Base-by-base conservation (phyloP, 2,888 invertebrate species). In the Eristalis pertinax region DNA sequence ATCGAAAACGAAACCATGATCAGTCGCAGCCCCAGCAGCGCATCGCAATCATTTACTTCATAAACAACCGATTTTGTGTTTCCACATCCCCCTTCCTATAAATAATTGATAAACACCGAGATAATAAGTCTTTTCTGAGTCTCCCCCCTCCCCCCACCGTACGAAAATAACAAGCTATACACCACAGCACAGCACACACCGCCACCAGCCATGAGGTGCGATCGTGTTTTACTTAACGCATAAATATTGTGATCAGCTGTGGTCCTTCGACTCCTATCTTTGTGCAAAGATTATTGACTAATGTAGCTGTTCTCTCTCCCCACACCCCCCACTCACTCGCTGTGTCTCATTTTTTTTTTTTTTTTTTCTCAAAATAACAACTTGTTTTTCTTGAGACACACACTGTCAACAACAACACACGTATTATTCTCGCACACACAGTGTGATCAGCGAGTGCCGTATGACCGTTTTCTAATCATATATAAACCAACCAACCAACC, bases 151-250 rank as follows among this genome's bases (percentile, higher is more conserved):
- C n/a, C n/a, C n/a, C n/a, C 19, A 19, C 60, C n/a, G 50, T 50
- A 15, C 5, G 32, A 80, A 70, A 75, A 69, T 26, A 81, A 65
- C 64, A 50, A 73, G 22, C 26, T n/a, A 19, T 1, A 4, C 7
- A 4, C 32, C 8, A 1, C 32, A 8, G 1, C 32, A 32, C 7
- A n/a, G 5, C 15, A 13, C 13, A 8, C 43, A 43, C 43, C 4
- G n/a, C 5, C 15, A n/a, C 43, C 64, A 67, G 78, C 72, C 86
- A 86, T 82, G 86, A 86, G 70, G 82, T 75, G 70, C 62, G 82
- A 82, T 86, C 86, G 86, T 86, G 86, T 86, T 82, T 75, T 74
- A 43, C 73, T 78, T 69, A 50, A 75, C 78, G 78, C 74, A 78
- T 67, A 78, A 75, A 86, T 77, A 70, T 78, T 78, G 29, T 78